These are phyloP conservation scores for Myotis lucifugus DNA, from an alignment of 2,113 vertebrate species.

Conservation along the genomic window DNA sequence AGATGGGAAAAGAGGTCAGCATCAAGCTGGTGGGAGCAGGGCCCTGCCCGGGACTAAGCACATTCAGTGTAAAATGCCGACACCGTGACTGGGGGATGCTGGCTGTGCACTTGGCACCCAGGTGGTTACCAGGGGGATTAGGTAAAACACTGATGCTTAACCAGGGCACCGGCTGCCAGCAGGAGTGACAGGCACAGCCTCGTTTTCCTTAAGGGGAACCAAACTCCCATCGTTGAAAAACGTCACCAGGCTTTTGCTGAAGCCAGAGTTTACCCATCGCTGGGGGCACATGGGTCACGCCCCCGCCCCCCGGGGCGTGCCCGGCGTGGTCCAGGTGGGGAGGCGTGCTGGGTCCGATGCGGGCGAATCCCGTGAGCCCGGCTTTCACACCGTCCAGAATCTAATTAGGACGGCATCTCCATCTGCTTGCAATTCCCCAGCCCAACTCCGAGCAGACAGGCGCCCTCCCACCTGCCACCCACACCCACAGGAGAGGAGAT, in stretches of 20 bases:
- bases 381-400: background rate
- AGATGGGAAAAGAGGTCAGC: too few relatives aligned
- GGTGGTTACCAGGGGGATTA: accelerated
- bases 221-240: background rate
- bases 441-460: background rate
- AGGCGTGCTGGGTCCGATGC: accelerated
- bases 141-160: background rate
- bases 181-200: background rate
- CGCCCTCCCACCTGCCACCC: background rate
- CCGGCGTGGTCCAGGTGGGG: background rate
- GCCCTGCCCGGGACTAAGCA: too few relatives aligned
- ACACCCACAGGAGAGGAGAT: accelerated
- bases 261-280: accelerated
- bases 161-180: background rate
- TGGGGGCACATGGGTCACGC: accelerated
- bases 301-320: too few relatives aligned
- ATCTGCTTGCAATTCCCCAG: background rate
- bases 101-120: background rate
- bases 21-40: too few relatives aligned
- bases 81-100: background rate
- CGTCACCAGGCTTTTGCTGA: background rate
- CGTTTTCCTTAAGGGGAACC: background rate
- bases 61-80: background rate
- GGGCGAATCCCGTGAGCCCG: background rate
- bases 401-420: background rate